Evolutionary conservation across 2,113 vertebrate species (phyloP).

Genomic region (Chrysemys picta): DNA sequence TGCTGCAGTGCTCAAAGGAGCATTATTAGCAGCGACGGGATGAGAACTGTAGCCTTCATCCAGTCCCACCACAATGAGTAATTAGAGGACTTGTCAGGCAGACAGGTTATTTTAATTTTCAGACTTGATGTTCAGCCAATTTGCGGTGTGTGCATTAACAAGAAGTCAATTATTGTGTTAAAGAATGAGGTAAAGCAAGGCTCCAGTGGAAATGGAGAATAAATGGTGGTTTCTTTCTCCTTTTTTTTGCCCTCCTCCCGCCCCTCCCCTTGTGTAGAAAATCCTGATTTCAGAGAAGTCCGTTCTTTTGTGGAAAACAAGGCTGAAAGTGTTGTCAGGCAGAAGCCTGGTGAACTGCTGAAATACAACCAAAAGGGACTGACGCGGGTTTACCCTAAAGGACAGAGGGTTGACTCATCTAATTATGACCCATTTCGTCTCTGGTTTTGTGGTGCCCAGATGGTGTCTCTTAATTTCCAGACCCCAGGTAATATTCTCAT

Average conservation of each 20-base stretch:
- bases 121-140: not conserved
- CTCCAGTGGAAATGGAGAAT: not conserved
- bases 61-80: not conserved
- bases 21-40: constrained; percentile 51
- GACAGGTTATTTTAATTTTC: constrained; percentile 31
- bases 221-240: not conserved
- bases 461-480: constrained; percentile 98
- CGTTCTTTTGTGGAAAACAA: constrained; percentile 98
- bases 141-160: fast-evolving
- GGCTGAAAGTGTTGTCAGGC: constrained; percentile 82
- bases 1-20: constrained; percentile 33
- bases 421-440: constrained; percentile 96
- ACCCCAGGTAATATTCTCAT: constrained; percentile 85
- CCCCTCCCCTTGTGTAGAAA: constrained; percentile 75
- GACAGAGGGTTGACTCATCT: constrained; percentile 95
- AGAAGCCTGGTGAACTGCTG: constrained; percentile 84
- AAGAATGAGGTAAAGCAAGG: not conserved
- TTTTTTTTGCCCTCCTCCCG: not conserved
- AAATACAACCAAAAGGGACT: constrained; percentile 92
- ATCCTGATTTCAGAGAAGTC: constrained; percentile 90
- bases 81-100: not conserved
- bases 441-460: constrained; percentile 93
- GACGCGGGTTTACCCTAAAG: constrained; percentile 95
- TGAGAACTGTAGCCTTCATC: constrained; percentile 39
- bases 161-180: constrained; percentile 10